Evolutionary conservation across 2,113 vertebrate genomes (phyloP).

Genomic region (Bos indicus): DNA sequence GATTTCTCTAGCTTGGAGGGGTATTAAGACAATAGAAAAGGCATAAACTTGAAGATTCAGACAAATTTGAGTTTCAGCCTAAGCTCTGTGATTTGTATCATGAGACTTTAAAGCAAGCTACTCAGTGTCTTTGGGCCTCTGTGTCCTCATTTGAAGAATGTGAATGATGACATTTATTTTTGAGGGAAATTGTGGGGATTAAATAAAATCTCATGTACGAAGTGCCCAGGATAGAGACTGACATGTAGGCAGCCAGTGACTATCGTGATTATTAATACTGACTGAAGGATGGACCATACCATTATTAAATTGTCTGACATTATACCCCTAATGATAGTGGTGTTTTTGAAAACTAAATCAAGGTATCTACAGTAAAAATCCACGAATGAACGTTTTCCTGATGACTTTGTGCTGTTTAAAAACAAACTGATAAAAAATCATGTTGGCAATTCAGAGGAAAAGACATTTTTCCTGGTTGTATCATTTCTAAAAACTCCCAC

Average conservation of each 20-base stretch:
- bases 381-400: neutral
- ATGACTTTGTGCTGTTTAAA: slow-evolving; percentile 4
- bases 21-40: neutral
- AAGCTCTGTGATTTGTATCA: neutral
- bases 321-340: neutral
- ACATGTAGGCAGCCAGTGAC: neutral
- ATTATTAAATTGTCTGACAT: neutral
- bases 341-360: neutral
- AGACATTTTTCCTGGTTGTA: neutral
- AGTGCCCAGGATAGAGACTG: neutral
- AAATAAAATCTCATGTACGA: neutral
- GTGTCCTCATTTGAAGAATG: neutral
- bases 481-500: neutral
- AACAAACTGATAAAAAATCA: neutral
- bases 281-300: neutral
- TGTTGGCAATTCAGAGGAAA: neutral
- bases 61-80: neutral
- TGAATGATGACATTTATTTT: neutral
- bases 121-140: neutral
- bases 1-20: neutral
- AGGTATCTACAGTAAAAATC: neutral
- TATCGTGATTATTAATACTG: neutral
- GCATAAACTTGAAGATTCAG: neutral
- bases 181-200: neutral
- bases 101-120: neutral